These are phyloP conservation scores for Antennarius striatus DNA, from an alignment of 2,113 vertebrate genomes.

Conservation along the genomic window DNA sequence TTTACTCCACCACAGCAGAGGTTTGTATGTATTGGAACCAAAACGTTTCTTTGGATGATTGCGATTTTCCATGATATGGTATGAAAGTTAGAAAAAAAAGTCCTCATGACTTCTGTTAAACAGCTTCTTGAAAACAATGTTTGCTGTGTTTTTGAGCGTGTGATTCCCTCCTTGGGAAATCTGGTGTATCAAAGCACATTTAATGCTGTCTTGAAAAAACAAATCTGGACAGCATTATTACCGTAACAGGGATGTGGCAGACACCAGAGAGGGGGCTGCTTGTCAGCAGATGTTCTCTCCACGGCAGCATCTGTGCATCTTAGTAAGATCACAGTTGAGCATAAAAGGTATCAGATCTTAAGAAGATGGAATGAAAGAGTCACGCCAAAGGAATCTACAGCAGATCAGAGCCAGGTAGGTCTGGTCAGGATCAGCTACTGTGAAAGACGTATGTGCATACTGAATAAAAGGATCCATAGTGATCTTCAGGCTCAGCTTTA, in stretches of 20 bases:
- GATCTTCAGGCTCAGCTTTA: neutral
- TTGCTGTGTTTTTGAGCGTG: constrained; percentile 25
- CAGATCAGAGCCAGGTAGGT: constrained; percentile 17
- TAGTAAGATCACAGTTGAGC: constrained; percentile 1
- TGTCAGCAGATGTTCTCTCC: neutral
- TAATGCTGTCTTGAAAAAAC: neutral
- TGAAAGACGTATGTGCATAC: constrained; percentile 5
- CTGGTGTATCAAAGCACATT: neutral
- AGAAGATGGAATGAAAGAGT: constrained; percentile 18
- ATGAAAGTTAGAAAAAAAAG: neutral
- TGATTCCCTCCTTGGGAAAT: constrained; percentile 9
- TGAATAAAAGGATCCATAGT: constrained; percentile 12
- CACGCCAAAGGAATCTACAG: constrained; percentile 9
- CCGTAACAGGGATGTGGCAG: neutral
- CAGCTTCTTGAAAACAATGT: constrained; percentile 10
- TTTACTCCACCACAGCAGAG: neutral
- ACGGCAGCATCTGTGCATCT: constrained; percentile 6
- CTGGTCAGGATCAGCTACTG: constrained; percentile 1
- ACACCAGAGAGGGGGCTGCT: neutral
- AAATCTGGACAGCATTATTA: neutral
- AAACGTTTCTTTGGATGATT: neutral
- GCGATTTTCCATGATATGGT: neutral
- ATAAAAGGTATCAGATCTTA: constrained; percentile 3
- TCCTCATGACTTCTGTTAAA: constrained; percentile 30
- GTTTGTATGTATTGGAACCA: constrained; percentile 6